These are phyloP conservation scores for Parotocinclus haroldoi DNA, from an alignment of 2,797 vertebrate genomes.

Conservation along the genomic window DNA sequence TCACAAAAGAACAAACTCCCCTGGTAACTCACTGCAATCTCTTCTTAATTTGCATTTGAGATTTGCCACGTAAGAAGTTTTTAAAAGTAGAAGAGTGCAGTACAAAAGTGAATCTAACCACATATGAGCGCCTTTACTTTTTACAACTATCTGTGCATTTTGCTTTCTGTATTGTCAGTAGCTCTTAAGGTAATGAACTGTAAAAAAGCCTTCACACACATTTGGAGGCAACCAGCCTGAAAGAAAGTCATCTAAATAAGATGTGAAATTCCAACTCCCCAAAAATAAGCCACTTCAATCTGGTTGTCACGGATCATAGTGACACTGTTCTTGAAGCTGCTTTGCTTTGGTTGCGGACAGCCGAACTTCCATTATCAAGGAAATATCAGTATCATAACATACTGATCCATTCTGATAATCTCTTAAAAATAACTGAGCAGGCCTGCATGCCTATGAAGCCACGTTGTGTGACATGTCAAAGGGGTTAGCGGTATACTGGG, in stretches of 20 bases:
- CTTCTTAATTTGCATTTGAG: neutral
- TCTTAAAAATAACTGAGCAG: no score
- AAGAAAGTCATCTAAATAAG: constrained; percentile 13
- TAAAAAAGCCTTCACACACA: constrained; percentile 16
- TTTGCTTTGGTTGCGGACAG: no score
- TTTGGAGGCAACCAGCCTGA: constrained; percentile 24
- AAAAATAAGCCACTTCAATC: no score
- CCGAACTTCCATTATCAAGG: no score
- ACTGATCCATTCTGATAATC: no score
- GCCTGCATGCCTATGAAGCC: no score
- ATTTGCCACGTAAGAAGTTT: neutral
- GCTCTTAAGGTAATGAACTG: constrained; percentile 4
- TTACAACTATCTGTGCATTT: neutral
- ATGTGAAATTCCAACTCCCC: no score
- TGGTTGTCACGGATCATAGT: no score
- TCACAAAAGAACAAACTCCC: constrained; percentile 24
- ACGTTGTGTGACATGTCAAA: no score
- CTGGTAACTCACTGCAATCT: constrained; percentile 9
- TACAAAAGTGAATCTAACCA: neutral
- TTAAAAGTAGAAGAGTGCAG: neutral
- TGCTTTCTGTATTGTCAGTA: constrained; percentile 6
- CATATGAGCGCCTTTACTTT: constrained; percentile 5
- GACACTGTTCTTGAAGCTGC: no score
- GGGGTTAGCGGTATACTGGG: no score
- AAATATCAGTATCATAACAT: no score